Base-by-base conservation (phyloP, 2,797 vertebrate genomes). In the Novumbra hubbsi region DNA sequence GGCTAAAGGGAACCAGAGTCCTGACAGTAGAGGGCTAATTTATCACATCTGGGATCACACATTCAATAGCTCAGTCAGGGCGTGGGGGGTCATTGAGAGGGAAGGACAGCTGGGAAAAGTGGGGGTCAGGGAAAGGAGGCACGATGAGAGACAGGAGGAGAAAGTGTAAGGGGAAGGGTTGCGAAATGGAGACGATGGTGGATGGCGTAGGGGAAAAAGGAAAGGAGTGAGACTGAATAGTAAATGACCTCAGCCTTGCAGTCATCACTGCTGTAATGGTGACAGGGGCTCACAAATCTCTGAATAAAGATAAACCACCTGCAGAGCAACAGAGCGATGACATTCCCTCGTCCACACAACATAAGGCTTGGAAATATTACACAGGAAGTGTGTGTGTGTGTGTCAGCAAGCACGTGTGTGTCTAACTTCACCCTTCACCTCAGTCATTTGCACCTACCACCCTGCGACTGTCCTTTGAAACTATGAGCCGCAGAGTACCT, bases 211-310 rank as follows among this genome's bases (percentile, higher is more conserved):
- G 75, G 57, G 84, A 73, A 77, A 77, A 14, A 11, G 21, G 21
- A 60, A 24, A 60, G 55, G 55, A 24, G 55, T 9, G 21, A 24
- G 55, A 24, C 55, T 11, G 55, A 5, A 11, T 27, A 81, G 82
- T 78, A 81, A 77, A 87, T 80, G 69, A 88, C 73, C 76, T 76
- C 77, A 80, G 64, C n/a, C 67, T 75, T 60, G 28, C 32, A 66
- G 68, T 80, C 73, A 55, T 24, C 11, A 17, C 76, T 77, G 78
- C 74, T 85, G 68, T 75, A 73, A 78, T 32, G 72, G 80, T 70
- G 81, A 80, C 67, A 83, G 77, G 73, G 73, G 76, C 77, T 73
- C 83, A 79, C 67, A 84, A 84, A 82, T 75, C 62, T 81, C 65
- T 55, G 50, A 76, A 27, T 32, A 41, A 84, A 70, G 77, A 34